A percentile compares a stretch with the other conserved stretches of the same genome.
phyloP scores from a whole-genome alignment of 1,140 invertebrate genomes.

The Eufriesea mexicana region DNA sequence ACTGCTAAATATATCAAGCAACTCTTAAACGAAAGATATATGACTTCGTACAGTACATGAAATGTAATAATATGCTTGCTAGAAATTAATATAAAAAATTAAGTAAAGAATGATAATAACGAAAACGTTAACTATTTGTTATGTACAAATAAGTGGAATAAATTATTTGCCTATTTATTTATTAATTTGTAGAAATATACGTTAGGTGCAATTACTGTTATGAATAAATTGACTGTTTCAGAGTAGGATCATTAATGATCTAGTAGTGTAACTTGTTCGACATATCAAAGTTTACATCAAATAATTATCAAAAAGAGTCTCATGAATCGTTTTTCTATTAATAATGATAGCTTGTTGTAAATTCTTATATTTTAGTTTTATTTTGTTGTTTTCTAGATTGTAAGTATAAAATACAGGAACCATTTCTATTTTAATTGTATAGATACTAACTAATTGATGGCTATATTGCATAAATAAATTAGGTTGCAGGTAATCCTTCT shows the following conservation, averaged over 20 bases:
- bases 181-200: neutral
- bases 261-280: no score
- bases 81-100: neutral
- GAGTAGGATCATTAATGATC: no score
- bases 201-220: no score
- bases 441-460: neutral
- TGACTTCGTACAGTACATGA: no score
- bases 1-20: no score
- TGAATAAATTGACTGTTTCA: no score
- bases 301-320: neutral
- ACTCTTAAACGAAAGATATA: no score
- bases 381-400: neutral
- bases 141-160: neutral
- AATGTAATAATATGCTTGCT: no score
- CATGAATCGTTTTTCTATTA: no score
- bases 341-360: no score
- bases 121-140: neutral
- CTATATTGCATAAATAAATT: neutral
- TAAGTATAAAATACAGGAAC: neutral
- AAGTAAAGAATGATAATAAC: neutral
- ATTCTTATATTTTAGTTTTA: neutral
- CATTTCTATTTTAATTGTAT: neutral
- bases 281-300: neutral
- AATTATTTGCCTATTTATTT: neutral
- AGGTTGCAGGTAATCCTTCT: neutral